A percentile compares a stretch with the other conserved stretches of the same genome.
Evolutionary conservation across 1,140 invertebrate genomes (phyloP).

Genomic region (Globodera ellingtonae): DNA sequence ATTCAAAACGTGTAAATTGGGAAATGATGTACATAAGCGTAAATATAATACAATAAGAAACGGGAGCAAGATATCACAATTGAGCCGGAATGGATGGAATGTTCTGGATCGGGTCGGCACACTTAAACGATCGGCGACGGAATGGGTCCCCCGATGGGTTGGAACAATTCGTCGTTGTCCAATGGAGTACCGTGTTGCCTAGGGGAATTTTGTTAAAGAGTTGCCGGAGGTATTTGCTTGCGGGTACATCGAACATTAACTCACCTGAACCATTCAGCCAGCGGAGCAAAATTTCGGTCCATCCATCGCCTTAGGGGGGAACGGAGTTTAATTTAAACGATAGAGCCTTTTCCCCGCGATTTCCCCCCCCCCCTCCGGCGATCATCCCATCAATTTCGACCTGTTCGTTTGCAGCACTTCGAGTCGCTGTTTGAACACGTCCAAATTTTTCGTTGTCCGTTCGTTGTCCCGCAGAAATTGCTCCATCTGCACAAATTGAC

Average conservation of each 20-base stretch:
- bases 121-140: neutral
- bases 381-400: neutral
- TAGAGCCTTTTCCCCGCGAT: too few species aligned
- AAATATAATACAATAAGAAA: neutral
- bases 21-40: neutral
- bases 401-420: constrained; percentile 55
- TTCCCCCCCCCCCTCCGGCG: too few species aligned
- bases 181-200: neutral
- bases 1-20: neutral
- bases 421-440: constrained; percentile 54
- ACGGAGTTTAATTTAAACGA: neutral
- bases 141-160: neutral
- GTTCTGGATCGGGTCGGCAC: neutral
- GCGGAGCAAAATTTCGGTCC: constrained; percentile 41
- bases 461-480: constrained; percentile 31
- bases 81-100: neutral
- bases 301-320: constrained; percentile 35
- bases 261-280: constrained; percentile 44
- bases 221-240: too few species aligned
- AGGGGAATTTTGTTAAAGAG: too few species aligned
- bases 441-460: constrained; percentile 39
- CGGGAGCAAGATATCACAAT: neutral
- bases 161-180: neutral
- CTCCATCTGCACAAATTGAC: constrained; percentile 35
- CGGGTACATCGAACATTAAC: neutral